These are phyloP conservation scores for Macrosoma leucophasiata DNA, from an alignment of 2,888 invertebrate species.

Conservation along the genomic window DNA sequence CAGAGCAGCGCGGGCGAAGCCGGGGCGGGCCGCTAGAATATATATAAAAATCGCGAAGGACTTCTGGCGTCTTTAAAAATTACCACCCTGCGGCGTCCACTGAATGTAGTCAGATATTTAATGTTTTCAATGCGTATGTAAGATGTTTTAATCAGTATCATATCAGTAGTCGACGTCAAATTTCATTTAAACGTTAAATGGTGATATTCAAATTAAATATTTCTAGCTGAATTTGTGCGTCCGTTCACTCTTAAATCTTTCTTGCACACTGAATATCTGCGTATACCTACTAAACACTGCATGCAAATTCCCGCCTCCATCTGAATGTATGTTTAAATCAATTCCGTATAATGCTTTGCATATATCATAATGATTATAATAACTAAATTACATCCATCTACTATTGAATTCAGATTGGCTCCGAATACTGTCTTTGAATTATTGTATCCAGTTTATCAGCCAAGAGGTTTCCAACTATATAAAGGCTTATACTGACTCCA, in stretches of 20 bases:
- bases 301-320: slow-evolving; percentile 7
- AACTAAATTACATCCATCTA: slow-evolving; percentile 5
- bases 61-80: slow-evolving; percentile 10
- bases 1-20: no score
- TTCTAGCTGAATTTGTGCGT: slow-evolving; percentile 16
- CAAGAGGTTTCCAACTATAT: slow-evolving; percentile 13
- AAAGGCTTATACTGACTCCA: slow-evolving; percentile 12
- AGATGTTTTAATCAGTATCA: slow-evolving; percentile 14
- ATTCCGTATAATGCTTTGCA: slow-evolving; percentile 5
- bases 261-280: no score
- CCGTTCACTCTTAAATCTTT: slow-evolving; percentile 13
- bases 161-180: slow-evolving; percentile 15
- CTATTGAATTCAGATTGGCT: slow-evolving; percentile 9
- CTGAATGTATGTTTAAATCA: slow-evolving; percentile 1
- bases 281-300: no score
- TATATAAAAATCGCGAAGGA: slow-evolving; percentile 4
- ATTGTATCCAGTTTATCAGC: slow-evolving; percentile 15
- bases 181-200: slow-evolving; percentile 16
- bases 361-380: slow-evolving; percentile 7
- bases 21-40: no score
- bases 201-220: slow-evolving; percentile 17
- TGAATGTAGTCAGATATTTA: slow-evolving; percentile 12
- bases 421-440: slow-evolving; percentile 14
- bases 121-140: slow-evolving; percentile 15
- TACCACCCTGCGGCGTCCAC: slow-evolving; percentile 14